Conservation (phyloP, 1,140 invertebrate species). For the Apis laboriosa region DNA sequence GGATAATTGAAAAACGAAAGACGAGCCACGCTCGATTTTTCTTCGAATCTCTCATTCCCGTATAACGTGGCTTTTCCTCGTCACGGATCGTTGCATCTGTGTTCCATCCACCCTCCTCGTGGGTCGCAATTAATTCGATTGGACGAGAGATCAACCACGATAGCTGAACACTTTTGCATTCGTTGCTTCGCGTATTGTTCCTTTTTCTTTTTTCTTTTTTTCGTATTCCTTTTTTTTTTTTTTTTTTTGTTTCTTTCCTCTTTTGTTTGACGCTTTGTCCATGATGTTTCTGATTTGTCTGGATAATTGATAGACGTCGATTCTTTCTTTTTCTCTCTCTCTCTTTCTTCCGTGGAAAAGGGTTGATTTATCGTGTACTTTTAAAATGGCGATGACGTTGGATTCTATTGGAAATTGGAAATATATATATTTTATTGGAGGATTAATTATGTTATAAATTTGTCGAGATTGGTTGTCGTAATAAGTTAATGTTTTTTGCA, state of each 20-base stretch:
- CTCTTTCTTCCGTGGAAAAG: neutral
- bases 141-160: conserved; percentile 1
- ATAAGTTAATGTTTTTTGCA: too few relatives aligned
- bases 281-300: neutral
- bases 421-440: neutral
- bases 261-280: neutral
- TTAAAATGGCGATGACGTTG: neutral
- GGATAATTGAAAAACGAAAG: conserved; percentile 21
- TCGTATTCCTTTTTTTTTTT: neutral
- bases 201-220: neutral
- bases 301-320: neutral
- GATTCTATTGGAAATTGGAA: neutral
- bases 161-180: conserved; percentile 4
- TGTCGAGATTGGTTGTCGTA: too few relatives aligned
- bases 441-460: too few relatives aligned
- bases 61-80: neutral
- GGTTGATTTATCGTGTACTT: neutral
- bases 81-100: neutral
- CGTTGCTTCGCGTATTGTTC: neutral
- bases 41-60: neutral
- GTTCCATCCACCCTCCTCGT: neutral
- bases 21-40: conserved; percentile 10
- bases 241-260: too few relatives aligned
- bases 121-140: conserved; percentile 7
- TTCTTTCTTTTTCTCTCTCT: neutral